phyloP scores from a whole-genome alignment of 2,797 vertebrate genomes.

The Protosalanx chinensis region DNA sequence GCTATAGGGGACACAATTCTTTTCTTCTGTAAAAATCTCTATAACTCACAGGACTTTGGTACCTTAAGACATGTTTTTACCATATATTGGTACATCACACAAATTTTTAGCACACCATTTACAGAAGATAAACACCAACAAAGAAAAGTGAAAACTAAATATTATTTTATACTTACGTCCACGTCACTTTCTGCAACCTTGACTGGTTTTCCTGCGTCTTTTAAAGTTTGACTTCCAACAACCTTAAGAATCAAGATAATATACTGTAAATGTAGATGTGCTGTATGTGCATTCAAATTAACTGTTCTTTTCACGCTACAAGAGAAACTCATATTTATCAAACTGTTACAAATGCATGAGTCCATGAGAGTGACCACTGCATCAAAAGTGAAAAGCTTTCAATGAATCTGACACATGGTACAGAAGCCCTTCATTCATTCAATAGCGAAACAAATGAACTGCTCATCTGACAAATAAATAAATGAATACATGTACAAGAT shows the following conservation, averaged over 20 bases:
- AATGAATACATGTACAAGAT: not conserved
- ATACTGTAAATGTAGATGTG: not conserved
- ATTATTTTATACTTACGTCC: conserved; percentile 80
- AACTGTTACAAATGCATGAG: conserved; percentile 29
- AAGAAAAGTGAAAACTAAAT: no score
- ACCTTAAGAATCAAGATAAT: conserved; percentile 66
- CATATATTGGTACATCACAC: conserved; percentile 9
- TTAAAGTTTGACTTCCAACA: conserved; percentile 79
- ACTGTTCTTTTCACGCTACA: conserved; percentile 1
- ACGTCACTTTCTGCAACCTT: conserved; percentile 94
- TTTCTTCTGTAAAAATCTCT: no score
- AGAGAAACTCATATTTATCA: not conserved
- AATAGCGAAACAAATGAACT: not conserved
- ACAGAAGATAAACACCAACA: not conserved
- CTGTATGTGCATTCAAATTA: not conserved
- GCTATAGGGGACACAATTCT: no score
- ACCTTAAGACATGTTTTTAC: conserved; percentile 10
- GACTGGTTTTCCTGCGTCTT: conserved; percentile 82
- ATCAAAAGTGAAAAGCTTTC: conserved; percentile 38
- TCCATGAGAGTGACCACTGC: conserved; percentile 37
- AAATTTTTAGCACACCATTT: not conserved
- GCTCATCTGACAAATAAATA: not conserved
- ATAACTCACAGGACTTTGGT: not conserved
- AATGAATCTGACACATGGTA: conserved; percentile 36
- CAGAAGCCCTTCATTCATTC: conserved; percentile 43